phyloP scores from a whole-genome alignment of 2,797 vertebrate genomes.

The Aldrovandia affinis region DNA sequence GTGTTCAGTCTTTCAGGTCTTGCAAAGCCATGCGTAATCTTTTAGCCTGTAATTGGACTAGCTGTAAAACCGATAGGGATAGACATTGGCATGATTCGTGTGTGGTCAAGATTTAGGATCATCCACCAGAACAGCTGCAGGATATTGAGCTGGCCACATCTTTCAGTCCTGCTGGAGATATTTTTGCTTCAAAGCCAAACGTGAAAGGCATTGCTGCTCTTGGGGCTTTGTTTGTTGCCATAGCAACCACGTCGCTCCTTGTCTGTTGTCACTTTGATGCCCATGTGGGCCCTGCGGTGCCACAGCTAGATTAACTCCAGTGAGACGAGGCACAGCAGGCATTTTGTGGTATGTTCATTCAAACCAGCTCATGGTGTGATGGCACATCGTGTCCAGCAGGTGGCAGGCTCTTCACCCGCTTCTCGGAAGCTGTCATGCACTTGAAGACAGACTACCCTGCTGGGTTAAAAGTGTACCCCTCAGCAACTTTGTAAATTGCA shows the following conservation, averaged over 20 bases:
- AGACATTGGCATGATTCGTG: background rate
- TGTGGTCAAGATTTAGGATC: background rate
- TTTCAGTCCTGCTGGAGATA: background rate
- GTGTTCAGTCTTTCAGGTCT: background rate
- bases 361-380: background rate
- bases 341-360: background rate
- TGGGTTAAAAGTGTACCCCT: conserved; percentile 17
- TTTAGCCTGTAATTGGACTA: background rate
- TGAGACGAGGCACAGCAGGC: too few relatives aligned
- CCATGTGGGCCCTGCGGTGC: background rate
- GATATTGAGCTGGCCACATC: background rate
- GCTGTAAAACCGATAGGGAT: background rate
- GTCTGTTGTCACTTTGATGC: background rate
- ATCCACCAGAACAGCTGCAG: background rate
- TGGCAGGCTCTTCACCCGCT: conserved; percentile 13
- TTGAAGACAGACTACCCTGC: conserved; percentile 19
- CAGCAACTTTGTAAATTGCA: conserved; percentile 30
- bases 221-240: background rate
- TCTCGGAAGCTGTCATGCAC: background rate
- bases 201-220: background rate
- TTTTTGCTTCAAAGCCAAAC: background rate
- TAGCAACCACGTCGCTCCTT: background rate
- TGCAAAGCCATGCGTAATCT: background rate
- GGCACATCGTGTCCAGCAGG: conserved; percentile 12
- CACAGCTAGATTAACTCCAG: background rate